phyloP scores from a whole-genome alignment of 2,113 vertebrate genomes.

The Paramormyrops kingsleyae region DNA sequence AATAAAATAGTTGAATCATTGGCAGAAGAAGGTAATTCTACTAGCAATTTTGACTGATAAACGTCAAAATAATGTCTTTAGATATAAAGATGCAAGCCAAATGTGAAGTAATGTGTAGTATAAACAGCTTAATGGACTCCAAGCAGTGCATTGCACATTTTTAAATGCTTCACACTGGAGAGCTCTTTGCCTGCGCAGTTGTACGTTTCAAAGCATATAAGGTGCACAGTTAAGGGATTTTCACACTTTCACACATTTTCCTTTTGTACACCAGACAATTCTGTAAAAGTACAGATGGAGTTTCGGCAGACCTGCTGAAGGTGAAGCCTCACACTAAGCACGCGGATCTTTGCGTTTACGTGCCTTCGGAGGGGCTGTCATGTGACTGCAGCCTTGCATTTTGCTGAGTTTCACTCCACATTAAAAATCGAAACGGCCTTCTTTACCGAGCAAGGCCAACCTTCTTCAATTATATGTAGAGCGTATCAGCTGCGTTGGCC shows the following conservation, averaged over 20 bases:
- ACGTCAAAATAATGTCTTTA: background rate
- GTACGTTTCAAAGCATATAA: background rate
- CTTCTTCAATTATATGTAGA: conserved; percentile 64
- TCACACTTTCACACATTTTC: background rate
- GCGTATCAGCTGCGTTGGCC: conserved; percentile 59
- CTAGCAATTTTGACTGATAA: background rate
- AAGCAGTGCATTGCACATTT: background rate
- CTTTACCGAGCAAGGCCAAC: conserved; percentile 58
- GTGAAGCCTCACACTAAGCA: background rate
- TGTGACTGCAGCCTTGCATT: background rate
- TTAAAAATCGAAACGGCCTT: conserved; percentile 60
- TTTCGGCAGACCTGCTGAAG: background rate
- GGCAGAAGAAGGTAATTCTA: background rate
- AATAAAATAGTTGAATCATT: background rate
- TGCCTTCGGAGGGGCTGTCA: background rate
- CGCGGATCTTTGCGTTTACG: background rate
- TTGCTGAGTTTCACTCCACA: conserved; percentile 49
- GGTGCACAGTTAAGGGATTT: background rate
- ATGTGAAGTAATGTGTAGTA: background rate
- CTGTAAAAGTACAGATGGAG: background rate
- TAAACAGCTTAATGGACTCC: background rate
- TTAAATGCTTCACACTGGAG: background rate
- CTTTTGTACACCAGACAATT: background rate
- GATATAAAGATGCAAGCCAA: background rate
- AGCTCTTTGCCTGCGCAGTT: background rate